Base-by-base conservation (phyloP, 2,797 vertebrate genomes). In the Lithobates sylvaticus region DNA sequence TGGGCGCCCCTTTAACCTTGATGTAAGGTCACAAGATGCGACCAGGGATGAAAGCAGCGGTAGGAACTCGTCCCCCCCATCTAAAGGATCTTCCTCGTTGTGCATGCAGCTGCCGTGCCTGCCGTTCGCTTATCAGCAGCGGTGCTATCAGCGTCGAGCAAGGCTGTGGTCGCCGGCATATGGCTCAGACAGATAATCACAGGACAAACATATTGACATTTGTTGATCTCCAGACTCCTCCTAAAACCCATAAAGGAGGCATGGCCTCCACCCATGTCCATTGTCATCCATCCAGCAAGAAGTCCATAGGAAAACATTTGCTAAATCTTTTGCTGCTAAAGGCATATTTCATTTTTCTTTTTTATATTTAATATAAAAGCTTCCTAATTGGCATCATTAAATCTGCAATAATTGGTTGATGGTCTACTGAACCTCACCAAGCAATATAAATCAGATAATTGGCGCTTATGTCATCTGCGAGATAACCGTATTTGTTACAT, bases 121-220 rank as follows among this genome's bases (percentile, higher is more conserved):
- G 8, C 10, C 23, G 18, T 67, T 64, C 29, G 10, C 54, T 64
- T 67, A 75, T 83, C 81, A 74, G 44, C 75, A 61, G n/a, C 42
- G 27, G 61, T 32, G 58, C 82, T 83, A 87, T 87, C 81, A 79
- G 81, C 58, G 61, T 34, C 58, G 47, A 67, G 58, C 81, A 84
- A 80, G 32, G 29, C 80, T 76, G 76, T 69, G 73, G 10, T 76
- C 47, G 69, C 58, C 23, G 1, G 77, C 73, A 42, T 83, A 75
- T 83, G 85, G 68, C 67, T 69, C 29, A 61, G 64, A 18, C 44
- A 80, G 86, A 87, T 87, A 87, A 87, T 71, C 23, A 12, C 29
- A 73, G 64, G 81, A 84, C 86, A 83, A 83, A 78, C 77, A 87
- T 84, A 83, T 79, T 79, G 81, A 79, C 76, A 83, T 87, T 83